Evolutionary conservation across 1,140 invertebrate genomes (phyloP).

Genomic region (Drosophila biarmipes): DNA sequence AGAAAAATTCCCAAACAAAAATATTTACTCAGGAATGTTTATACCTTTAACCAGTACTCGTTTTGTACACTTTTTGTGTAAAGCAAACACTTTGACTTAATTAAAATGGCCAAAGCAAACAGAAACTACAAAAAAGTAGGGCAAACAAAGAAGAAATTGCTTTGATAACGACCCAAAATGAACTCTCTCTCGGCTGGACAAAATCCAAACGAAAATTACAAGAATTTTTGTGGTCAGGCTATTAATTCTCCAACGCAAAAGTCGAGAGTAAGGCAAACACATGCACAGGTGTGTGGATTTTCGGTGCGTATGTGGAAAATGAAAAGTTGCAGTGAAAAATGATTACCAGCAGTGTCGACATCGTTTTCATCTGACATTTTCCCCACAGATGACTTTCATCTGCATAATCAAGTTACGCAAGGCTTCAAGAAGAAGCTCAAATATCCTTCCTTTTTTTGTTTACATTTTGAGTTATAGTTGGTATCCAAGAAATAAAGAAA

Average conservation of each 20-base stretch:
- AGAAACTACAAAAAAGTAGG: slow-evolving; percentile 26
- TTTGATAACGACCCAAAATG: slow-evolving; percentile 31
- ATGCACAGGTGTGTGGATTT: slow-evolving; percentile 8
- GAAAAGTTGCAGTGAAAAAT: slow-evolving; percentile 44
- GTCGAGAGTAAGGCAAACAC: slow-evolving; percentile 12
- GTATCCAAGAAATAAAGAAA: too few relatives aligned
- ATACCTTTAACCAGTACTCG: slow-evolving; percentile 3
- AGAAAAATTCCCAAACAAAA: slow-evolving; percentile 13
- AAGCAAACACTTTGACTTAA: slow-evolving; percentile 57
- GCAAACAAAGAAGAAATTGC: slow-evolving; percentile 29
- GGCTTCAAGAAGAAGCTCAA: too few relatives aligned
- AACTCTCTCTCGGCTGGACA: slow-evolving; percentile 7
- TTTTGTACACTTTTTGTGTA: slow-evolving; percentile 1
- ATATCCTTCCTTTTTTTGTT: neutral
- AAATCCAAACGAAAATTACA: slow-evolving; percentile 41
- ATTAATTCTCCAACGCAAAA: slow-evolving; percentile 43
- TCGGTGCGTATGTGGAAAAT: slow-evolving; percentile 32
- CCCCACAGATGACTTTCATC: slow-evolving; percentile 2
- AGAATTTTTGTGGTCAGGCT: slow-evolving; percentile 50
- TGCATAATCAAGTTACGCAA: neutral
- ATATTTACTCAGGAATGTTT: slow-evolving; percentile 35
- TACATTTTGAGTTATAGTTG: too few relatives aligned
- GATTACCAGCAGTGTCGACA: slow-evolving; percentile 27
- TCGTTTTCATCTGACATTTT: slow-evolving; percentile 19
- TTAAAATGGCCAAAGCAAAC: slow-evolving; percentile 43